A percentile compares a stretch with the other conserved stretches of the same genome.
Evolutionary conservation across 2,888 invertebrate species (phyloP).

Genomic region (Danaus chrysippus): DNA sequence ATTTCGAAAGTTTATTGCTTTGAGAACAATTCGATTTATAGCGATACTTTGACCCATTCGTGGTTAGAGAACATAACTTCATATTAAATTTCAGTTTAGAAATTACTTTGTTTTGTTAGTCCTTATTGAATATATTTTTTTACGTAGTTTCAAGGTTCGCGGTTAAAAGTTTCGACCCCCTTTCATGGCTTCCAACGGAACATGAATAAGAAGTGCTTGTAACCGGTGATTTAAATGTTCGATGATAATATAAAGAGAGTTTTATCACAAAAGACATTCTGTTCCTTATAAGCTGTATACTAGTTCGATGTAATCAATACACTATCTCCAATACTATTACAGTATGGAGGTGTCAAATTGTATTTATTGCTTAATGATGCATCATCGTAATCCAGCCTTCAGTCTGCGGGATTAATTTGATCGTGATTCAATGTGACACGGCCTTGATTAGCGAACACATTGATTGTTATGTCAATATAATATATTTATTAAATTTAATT

Average conservation of each 20-base stretch:
- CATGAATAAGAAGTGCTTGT: too few relatives aligned
- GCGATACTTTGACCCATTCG: slow-evolving; percentile 11
- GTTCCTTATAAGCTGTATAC: not conserved
- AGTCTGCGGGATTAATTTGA: slow-evolving; percentile 20
- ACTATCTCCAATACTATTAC: slow-evolving; percentile 18
- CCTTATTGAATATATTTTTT: slow-evolving; percentile 4
- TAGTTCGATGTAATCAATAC: not conserved
- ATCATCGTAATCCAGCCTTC: slow-evolving; percentile 23
- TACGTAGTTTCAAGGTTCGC: not conserved
- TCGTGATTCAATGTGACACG: slow-evolving; percentile 21
- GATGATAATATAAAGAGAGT: too few relatives aligned
- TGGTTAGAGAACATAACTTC: slow-evolving; percentile 8
- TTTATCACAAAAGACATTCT: not conserved
- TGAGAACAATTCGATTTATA: slow-evolving; percentile 8
- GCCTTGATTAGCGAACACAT: slow-evolving; percentile 21
- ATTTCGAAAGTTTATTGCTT: slow-evolving; percentile 8
- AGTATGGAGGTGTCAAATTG: slow-evolving; percentile 20
- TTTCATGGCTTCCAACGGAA: not conserved
- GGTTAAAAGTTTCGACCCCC: not conserved
- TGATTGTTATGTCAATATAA: slow-evolving; percentile 5
- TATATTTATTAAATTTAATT: not conserved
- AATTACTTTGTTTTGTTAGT: slow-evolving; percentile 3
- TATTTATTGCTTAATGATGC: slow-evolving; percentile 26
- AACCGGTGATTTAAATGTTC: too few relatives aligned
- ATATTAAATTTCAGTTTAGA: slow-evolving; percentile 11